Evolutionary conservation across 2,797 vertebrate species (phyloP).

Genomic region (Anas bahamensis): DNA sequence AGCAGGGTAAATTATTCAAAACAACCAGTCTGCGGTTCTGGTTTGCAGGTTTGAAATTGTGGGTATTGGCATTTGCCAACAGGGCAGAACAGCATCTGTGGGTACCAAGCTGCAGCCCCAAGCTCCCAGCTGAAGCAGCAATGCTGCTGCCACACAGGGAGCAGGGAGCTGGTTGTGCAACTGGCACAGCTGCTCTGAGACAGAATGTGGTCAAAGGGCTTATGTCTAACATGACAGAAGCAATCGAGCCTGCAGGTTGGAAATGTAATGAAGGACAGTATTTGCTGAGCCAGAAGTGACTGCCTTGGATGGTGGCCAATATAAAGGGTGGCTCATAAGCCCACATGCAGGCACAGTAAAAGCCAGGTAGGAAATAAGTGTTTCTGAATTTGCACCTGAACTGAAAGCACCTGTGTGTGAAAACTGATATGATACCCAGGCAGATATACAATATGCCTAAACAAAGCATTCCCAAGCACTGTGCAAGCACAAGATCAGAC

Average conservation of each 20-base stretch:
- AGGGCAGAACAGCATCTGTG: neutral
- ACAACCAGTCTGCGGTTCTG: neutral
- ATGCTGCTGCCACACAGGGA: neutral
- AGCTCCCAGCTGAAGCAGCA: neutral
- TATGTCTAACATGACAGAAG: neutral
- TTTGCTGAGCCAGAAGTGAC: neutral
- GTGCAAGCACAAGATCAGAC: neutral
- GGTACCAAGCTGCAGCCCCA: neutral
- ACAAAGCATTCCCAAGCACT: neutral
- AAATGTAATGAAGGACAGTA: neutral
- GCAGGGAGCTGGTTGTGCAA: neutral
- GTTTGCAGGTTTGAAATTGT: neutral
- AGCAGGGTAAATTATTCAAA: neutral
- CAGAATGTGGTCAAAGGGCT: neutral
- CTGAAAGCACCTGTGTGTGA: neutral
- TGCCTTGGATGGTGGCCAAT: neutral
- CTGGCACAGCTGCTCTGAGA: neutral
- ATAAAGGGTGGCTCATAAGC: neutral
- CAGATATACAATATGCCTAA: neutral
- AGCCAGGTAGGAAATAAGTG: neutral
- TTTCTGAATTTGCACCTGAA: neutral
- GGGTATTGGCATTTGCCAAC: neutral
- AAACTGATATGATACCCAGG: neutral
- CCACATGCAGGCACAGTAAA: neutral
- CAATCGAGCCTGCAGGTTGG: neutral